A percentile compares a stretch with the other conserved stretches of the same genome.
These are phyloP conservation scores for Macrobrachium nipponense DNA, from an alignment of 1,140 invertebrate genomes.

Conservation along the genomic window DNA sequence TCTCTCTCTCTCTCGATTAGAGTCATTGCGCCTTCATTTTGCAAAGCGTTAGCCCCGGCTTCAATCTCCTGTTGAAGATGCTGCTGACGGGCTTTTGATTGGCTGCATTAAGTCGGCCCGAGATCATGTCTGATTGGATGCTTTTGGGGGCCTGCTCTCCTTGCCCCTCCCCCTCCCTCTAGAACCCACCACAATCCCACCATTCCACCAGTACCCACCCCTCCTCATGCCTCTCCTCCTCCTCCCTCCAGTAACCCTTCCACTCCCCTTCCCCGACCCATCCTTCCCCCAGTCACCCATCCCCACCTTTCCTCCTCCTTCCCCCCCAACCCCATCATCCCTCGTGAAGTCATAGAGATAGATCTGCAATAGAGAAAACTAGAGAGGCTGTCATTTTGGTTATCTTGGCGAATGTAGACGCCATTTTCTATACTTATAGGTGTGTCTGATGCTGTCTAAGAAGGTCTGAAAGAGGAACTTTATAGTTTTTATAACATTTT, in stretches of 20 bases:
- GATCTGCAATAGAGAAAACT: too few relatives aligned
- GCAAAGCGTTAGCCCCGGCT: too few relatives aligned
- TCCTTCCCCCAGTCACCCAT: neutral
- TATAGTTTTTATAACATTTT: too few relatives aligned
- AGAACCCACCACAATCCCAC: neutral
- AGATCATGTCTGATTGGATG: slow-evolving; percentile 11
- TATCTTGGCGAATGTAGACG: too few relatives aligned
- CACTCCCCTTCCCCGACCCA: neutral
- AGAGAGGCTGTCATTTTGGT: too few relatives aligned
- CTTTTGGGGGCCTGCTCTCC: slow-evolving; percentile 15
- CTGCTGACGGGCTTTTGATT: neutral
- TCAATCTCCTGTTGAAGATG: neutral
- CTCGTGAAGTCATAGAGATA: too few relatives aligned
- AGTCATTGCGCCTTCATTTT: neutral
- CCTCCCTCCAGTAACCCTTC: neutral
- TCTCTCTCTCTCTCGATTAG: slow-evolving; percentile 18
- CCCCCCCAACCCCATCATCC: too few relatives aligned
- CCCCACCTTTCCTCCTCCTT: neutral
- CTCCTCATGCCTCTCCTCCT: neutral
- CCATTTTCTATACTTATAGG: too few relatives aligned
- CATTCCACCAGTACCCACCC: neutral
- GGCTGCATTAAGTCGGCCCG: slow-evolving; percentile 4
- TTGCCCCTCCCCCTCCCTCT: neutral
- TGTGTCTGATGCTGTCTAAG: too few relatives aligned
- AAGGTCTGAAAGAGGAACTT: too few relatives aligned